Evolutionary conservation across 2,113 vertebrate genomes (phyloP).

Genomic region (Crotalus tigris): DNA sequence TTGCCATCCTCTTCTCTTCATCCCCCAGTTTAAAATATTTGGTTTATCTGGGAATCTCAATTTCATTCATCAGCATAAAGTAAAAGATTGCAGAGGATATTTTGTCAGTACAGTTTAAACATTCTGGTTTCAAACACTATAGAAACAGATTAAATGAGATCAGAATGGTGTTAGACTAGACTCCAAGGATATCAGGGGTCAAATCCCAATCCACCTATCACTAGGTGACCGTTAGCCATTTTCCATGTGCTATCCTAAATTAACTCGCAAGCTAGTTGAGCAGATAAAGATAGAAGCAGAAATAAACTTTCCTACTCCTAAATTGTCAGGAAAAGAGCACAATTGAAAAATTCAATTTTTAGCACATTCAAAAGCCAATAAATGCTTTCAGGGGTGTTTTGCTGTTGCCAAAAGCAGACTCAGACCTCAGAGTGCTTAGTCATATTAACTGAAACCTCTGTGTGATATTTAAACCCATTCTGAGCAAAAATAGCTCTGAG

Average conservation of each 20-base stretch:
- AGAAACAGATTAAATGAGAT: background rate
- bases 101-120: background rate
- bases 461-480: background rate
- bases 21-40: background rate
- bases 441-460: background rate
- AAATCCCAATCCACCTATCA: background rate
- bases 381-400: background rate
- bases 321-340: background rate
- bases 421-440: background rate
- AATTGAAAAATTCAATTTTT: background rate
- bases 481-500: background rate
- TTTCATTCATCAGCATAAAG: background rate
- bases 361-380: background rate
- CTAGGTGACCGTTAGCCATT: background rate
- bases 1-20: background rate
- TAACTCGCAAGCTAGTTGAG: background rate
- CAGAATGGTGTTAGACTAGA: background rate
- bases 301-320: background rate
- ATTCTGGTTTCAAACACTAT: background rate
- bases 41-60: background rate
- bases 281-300: background rate
- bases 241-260: background rate
- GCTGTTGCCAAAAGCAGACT: background rate
- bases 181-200: background rate
- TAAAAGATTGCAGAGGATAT: background rate